phyloP scores from a whole-genome alignment of 2,888 invertebrate genomes.

The Polyommatus iphigenia region DNA sequence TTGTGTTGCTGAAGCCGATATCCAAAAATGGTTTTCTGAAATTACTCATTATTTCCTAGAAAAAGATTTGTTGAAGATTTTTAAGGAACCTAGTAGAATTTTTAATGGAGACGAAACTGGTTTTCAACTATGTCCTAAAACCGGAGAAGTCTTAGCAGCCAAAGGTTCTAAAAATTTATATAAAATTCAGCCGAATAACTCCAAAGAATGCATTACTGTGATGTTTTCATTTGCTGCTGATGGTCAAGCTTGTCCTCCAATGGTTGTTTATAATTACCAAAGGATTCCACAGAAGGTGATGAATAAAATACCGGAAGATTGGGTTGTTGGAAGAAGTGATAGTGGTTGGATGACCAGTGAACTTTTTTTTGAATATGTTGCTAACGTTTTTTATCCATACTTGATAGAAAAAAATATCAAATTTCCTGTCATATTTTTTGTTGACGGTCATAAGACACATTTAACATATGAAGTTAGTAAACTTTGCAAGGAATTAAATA shows the following conservation, averaged over 20 bases:
- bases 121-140: too few species aligned
- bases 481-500: too few species aligned
- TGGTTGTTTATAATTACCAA: conserved; percentile 45
- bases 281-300: conserved; percentile 44
- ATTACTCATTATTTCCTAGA: too few species aligned
- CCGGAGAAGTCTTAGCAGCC: too few species aligned
- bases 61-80: too few species aligned
- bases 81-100: conserved; percentile 35
- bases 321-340: conserved; percentile 47
- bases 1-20: too few species aligned
- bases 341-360: conserved; percentile 50
- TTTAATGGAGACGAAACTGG: conserved; percentile 41
- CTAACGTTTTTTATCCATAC: conserved; percentile 44
- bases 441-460: background rate
- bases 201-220: conserved; percentile 39
- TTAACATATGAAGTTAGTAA: too few species aligned
- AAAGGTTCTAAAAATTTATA: too few species aligned
- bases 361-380: conserved; percentile 48
- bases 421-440: conserved; percentile 27
- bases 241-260: conserved; percentile 42
- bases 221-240: conserved; percentile 46
- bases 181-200: too few species aligned
- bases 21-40: conserved; percentile 33
- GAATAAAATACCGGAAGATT: conserved; percentile 42
- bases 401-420: conserved; percentile 38